Percentiles rank a stretch among this genome's conserved stretches.
Evolutionary conservation across 1,140 invertebrate species (phyloP).

Genomic region (Sinella curviseta): DNA sequence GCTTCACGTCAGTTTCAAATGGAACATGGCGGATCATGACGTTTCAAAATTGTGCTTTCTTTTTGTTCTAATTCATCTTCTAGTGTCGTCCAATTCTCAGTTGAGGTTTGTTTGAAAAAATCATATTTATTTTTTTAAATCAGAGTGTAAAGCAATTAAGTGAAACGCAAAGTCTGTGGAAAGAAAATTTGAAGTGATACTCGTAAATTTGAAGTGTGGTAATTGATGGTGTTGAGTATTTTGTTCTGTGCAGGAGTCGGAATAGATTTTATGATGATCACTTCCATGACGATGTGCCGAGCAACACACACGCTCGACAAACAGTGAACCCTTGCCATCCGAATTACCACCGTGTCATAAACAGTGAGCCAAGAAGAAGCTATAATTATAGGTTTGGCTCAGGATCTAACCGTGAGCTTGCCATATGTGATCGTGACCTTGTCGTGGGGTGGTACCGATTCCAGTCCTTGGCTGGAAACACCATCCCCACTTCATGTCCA

Average conservation of each 20-base stretch:
- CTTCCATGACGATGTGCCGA: neutral
- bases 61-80: neutral
- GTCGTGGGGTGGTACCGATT: slow-evolving; percentile 49
- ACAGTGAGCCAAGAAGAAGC: slow-evolving; percentile 46
- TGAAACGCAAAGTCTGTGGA: neutral
- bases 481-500: slow-evolving; percentile 49
- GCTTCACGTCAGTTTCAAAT: too few species aligned
- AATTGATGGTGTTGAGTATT: neutral
- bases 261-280: neutral
- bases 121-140: neutral
- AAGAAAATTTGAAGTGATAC: neutral
- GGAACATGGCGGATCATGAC: slow-evolving; percentile 14
- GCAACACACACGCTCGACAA: neutral
- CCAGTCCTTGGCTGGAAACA: slow-evolving; percentile 47
- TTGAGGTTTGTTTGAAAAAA: neutral
- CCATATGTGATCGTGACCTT: slow-evolving; percentile 49
- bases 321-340: slow-evolving; percentile 41
- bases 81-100: neutral
- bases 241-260: neutral
- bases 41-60: neutral
- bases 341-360: slow-evolving; percentile 45
- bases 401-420: slow-evolving; percentile 34
- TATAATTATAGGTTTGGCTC: slow-evolving; percentile 50
- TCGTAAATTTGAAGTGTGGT: neutral
- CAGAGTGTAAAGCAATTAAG: neutral